phyloP scores from a whole-genome alignment of 2,797 vertebrate species.

The Tenualosa thibaudeaui region DNA sequence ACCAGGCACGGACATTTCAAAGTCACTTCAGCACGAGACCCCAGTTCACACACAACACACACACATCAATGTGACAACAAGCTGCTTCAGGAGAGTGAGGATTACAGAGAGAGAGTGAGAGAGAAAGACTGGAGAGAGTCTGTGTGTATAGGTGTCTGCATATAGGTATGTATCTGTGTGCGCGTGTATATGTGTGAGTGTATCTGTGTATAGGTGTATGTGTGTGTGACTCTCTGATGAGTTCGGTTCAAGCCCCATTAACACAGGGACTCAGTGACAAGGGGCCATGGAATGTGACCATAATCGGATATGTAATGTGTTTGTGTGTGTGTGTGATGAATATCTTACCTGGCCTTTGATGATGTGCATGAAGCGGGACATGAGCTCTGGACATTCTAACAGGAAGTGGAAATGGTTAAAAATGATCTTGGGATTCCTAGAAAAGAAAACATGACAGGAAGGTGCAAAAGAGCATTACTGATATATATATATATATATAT shows the following conservation, averaged over 20 bases:
- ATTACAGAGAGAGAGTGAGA: neutral
- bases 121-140: neutral
- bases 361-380: conserved; percentile 99
- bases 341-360: conserved; percentile 93
- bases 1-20: conserved; percentile 56
- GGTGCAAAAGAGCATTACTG: no score
- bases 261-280: no score
- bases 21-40: conserved; percentile 56
- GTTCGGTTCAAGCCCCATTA: no score
- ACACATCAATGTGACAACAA: conserved; percentile 34
- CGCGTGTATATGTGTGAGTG: neutral
- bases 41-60: neutral
- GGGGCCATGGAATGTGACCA: no score
- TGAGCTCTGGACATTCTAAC: conserved; percentile 96
- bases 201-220: neutral
- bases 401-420: conserved; percentile 99
- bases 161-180: neutral
- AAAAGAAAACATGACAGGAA: conserved; percentile 16
- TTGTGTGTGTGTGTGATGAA: neutral
- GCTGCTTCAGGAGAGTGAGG: conserved; percentile 29
- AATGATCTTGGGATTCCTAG: conserved; percentile 97
- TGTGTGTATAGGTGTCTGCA: neutral
- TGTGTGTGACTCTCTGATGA: neutral
- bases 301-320: neutral
- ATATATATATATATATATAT: no score